Evolutionary conservation across 2,113 vertebrate species (phyloP).

Genomic region (Scalopus aquaticus): DNA sequence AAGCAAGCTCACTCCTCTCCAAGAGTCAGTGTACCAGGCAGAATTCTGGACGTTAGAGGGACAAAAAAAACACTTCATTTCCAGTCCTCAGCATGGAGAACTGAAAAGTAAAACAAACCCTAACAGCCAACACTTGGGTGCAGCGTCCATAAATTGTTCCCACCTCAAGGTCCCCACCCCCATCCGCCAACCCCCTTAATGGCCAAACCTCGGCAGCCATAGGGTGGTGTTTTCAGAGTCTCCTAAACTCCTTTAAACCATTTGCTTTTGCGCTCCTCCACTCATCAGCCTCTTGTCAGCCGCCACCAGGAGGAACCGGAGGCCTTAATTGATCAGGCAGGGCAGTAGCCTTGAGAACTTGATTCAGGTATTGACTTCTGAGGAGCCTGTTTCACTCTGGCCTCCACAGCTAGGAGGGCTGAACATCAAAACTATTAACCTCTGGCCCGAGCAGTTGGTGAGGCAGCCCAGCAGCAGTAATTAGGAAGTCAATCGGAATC

Average conservation of each 20-base stretch:
- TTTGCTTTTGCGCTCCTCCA: conserved; percentile 79
- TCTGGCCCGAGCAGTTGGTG: conserved; percentile 91
- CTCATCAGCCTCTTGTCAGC: conserved; percentile 86
- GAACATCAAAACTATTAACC: conserved; percentile 97
- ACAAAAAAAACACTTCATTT: neutral
- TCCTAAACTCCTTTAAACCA: conserved; percentile 74
- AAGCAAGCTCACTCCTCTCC: neutral
- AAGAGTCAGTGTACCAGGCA: neutral
- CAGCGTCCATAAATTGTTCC: neutral
- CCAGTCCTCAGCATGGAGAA: neutral
- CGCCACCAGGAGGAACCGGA: conserved; percentile 77
- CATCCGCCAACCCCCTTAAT: neutral
- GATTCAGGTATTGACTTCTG: conserved; percentile 89
- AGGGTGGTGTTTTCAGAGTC: conserved; percentile 27
- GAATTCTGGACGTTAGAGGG: neutral
- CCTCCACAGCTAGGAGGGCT: conserved; percentile 86
- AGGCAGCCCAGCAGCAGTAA: conserved; percentile 97
- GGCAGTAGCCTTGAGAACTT: conserved; percentile 90
- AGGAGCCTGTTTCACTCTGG: conserved; percentile 84
- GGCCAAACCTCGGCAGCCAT: neutral
- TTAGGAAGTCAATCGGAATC: conserved; percentile 97
- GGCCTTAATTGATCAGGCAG: conserved; percentile 89
- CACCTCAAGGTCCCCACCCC: neutral
- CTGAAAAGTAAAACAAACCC: neutral
- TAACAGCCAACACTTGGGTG: neutral